Conservation (phyloP, 1,140 invertebrate genomes). For the Drusus annulatus region DNA sequence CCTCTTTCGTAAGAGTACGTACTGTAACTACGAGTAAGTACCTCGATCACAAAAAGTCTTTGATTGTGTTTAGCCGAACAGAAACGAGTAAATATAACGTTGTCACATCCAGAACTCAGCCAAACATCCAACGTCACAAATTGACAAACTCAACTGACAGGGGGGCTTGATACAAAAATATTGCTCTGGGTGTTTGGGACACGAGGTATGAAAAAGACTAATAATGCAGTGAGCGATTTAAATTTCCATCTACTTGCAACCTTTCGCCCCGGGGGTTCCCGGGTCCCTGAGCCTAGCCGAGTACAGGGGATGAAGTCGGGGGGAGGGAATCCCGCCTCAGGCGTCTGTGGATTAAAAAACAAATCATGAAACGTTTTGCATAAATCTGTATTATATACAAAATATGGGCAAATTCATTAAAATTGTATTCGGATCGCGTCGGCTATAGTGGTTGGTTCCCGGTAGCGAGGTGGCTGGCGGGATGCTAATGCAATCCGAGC, state of each 20-base stretch:
- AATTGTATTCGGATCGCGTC: slow-evolving; percentile 48
- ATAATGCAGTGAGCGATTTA: slow-evolving; percentile 55
- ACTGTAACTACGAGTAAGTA: no score
- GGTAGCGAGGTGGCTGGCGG: slow-evolving; percentile 10
- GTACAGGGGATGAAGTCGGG: not conserved
- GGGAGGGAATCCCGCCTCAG: not conserved
- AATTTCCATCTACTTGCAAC: slow-evolving; percentile 57
- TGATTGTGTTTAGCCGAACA: slow-evolving; percentile 44
- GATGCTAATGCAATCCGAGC: slow-evolving; percentile 9
- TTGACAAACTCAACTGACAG: slow-evolving; percentile 28
- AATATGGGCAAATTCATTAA: slow-evolving; percentile 54
- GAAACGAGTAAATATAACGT: slow-evolving; percentile 35
- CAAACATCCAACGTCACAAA: slow-evolving; percentile 43
- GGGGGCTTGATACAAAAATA: slow-evolving; percentile 32
- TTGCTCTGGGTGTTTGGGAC: slow-evolving; percentile 25
- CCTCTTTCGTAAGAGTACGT: no score
- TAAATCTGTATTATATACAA: slow-evolving; percentile 57
- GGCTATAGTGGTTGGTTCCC: not conserved
- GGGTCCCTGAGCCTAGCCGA: not conserved
- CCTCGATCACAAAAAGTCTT: slow-evolving; percentile 16
- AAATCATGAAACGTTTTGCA: slow-evolving; percentile 58
- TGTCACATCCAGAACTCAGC: slow-evolving; percentile 32
- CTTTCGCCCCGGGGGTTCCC: slow-evolving; percentile 26
- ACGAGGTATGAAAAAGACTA: slow-evolving; percentile 25
- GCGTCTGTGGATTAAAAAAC: slow-evolving; percentile 58